Evolutionary conservation across 2,888 invertebrate species (phyloP).

Genomic region (Trypoxylon attenuatum): DNA sequence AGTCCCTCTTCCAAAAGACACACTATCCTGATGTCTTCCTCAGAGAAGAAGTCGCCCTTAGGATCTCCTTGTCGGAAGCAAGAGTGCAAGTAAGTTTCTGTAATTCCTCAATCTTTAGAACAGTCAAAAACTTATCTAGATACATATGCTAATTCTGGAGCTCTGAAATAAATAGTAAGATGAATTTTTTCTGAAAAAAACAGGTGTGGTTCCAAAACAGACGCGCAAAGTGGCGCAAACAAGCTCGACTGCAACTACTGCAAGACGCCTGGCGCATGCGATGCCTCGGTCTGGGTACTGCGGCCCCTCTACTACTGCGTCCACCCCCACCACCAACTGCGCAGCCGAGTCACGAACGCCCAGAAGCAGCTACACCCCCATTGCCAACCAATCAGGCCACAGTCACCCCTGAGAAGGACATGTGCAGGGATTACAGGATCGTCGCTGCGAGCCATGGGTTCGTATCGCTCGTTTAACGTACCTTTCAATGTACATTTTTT

Average conservation of each 20-base stretch:
- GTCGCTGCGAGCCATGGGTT: conserved; percentile 66
- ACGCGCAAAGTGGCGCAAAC: conserved; percentile 93
- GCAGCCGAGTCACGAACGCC: conserved; percentile 46
- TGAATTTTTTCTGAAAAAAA: conserved; percentile 20
- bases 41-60: conserved; percentile 92
- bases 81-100: conserved; percentile 85
- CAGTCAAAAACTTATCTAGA: neutral
- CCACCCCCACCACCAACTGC: conserved; percentile 63
- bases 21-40: conserved; percentile 94
- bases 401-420: conserved; percentile 48
- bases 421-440: conserved; percentile 68
- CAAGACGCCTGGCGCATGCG: conserved; percentile 95
- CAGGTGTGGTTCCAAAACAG: conserved; percentile 94
- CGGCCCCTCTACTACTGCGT: conserved; percentile 69
- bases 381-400: no score
- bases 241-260: conserved; percentile 88
- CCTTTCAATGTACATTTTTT: no score
- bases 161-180: neutral
- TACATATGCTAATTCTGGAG: neutral
- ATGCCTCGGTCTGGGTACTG: conserved; percentile 80
- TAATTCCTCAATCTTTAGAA: no score
- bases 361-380: conserved; percentile 57
- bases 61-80: conserved; percentile 94
- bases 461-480: no score
- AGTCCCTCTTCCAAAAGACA: conserved; percentile 94